Evolutionary conservation across 2,797 vertebrate species (phyloP).

Genomic region (Cheirogaleus major): DNA sequence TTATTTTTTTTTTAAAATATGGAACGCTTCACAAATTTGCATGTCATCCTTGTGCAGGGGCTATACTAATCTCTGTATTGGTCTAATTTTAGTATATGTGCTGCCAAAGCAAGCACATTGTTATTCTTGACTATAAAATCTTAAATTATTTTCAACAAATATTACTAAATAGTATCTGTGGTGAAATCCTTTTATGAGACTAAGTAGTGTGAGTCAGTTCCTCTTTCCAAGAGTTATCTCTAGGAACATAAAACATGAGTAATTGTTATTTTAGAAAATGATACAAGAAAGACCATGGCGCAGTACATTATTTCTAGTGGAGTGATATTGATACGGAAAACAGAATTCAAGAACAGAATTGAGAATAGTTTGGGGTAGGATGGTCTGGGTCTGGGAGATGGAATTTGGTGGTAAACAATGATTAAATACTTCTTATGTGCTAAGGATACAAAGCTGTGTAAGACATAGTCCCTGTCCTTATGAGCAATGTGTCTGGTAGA

Average conservation of each 20-base stretch:
- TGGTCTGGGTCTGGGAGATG: not conserved
- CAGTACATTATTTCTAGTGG: not conserved
- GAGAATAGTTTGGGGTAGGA: not conserved
- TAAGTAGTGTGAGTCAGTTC: conserved; percentile 17
- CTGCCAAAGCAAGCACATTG: not conserved
- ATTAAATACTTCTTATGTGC: not conserved
- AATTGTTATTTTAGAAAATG: conserved; percentile 36
- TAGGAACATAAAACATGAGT: conserved; percentile 5
- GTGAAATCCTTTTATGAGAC: not conserved
- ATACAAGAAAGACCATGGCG: not conserved
- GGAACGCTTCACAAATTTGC: no score
- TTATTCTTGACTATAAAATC: not conserved
- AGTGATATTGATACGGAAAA: not conserved
- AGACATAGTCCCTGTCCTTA: not conserved
- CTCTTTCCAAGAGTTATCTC: conserved; percentile 27
- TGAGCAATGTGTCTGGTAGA: not conserved
- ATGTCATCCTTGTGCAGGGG: no score
- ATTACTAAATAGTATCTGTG: not conserved
- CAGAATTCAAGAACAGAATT: not conserved
- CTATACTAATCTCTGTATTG: no score
- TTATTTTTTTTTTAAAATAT: not conserved
- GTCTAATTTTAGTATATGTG: no score
- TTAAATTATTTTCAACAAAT: conserved; percentile 8
- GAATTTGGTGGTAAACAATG: not conserved
- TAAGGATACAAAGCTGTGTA: not conserved